Percentiles rank a stretch among this genome's conserved stretches.
Conservation (phyloP, 2,888 invertebrate genomes). For the Phlogophora meticulosa region DNA sequence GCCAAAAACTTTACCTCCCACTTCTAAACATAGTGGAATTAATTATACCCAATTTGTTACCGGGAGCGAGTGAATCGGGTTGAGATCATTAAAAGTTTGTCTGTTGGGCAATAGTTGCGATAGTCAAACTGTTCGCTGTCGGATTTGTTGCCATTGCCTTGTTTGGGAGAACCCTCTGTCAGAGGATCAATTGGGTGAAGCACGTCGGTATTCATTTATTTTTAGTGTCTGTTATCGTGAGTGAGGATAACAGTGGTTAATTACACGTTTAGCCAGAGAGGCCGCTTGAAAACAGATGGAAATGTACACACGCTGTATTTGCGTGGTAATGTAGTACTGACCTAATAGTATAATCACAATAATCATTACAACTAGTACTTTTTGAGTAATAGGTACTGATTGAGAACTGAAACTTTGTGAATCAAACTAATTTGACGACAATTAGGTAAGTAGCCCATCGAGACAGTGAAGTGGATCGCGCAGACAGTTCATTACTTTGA, state of each 20-base stretch:
- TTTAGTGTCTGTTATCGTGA: not conserved
- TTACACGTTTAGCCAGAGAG: not conserved
- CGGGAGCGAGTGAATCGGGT: slow-evolving; percentile 12
- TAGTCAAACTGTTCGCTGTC: slow-evolving; percentile 16
- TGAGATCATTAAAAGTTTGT: slow-evolving; percentile 47
- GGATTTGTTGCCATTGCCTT: not conserved
- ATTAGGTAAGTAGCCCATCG: slow-evolving; percentile 15
- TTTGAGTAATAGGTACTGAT: not conserved
- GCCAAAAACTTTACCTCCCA: slow-evolving; percentile 22
- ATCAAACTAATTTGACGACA: slow-evolving; percentile 3
- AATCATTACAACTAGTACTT: no score
- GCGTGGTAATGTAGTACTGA: not conserved
- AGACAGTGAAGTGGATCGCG: not conserved
- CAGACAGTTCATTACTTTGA: slow-evolving; percentile 37
- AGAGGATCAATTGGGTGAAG: not conserved
- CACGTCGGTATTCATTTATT: not conserved
- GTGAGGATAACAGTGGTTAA: not conserved
- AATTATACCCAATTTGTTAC: slow-evolving; percentile 39
- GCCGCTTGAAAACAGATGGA: not conserved
- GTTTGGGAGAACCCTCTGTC: not conserved
- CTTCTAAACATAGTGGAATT: slow-evolving; percentile 43
- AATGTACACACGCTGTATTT: not conserved
- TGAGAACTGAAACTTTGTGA: not conserved
- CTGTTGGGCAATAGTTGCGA: slow-evolving; percentile 10
- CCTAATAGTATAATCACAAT: not conserved